phyloP scores from a whole-genome alignment of 2,888 invertebrate genomes.

The Galeruca laticollis region DNA sequence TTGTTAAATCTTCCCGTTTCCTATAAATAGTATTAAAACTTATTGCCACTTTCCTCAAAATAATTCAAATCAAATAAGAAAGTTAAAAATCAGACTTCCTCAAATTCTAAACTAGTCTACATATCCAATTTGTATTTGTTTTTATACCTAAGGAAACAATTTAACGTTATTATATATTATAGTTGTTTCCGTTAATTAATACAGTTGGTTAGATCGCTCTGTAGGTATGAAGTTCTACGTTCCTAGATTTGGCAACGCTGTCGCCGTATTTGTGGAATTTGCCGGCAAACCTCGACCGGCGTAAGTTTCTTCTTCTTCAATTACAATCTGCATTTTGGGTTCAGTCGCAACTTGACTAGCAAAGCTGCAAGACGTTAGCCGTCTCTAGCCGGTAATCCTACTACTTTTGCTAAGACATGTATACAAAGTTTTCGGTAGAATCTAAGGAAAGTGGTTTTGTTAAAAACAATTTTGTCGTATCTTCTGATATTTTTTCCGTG shows the following conservation, averaged over 20 bases:
- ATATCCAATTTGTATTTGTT: too few species aligned
- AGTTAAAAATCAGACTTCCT: too few species aligned
- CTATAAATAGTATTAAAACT: too few species aligned
- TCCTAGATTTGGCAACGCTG: constrained; percentile 32
- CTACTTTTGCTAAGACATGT: constrained; percentile 61
- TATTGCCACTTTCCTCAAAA: too few species aligned
- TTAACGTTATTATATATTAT: too few species aligned
- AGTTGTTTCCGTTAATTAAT: not conserved
- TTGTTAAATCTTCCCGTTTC: too few species aligned
- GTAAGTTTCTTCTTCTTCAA: constrained; percentile 42
- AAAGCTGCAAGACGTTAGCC: constrained; percentile 59
- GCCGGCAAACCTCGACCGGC: constrained; percentile 42
- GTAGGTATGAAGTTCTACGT: not conserved
- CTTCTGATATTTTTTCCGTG: constrained; percentile 62
- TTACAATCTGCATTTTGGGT: constrained; percentile 30
- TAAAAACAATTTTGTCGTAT: constrained; percentile 61
- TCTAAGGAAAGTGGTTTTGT: constrained; percentile 65
- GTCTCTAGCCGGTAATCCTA: constrained; percentile 48
- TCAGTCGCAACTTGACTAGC: constrained; percentile 61
- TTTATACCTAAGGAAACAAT: too few species aligned
- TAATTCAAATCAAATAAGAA: too few species aligned
- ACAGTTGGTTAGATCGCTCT: constrained; percentile 1
- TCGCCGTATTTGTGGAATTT: constrained; percentile 17
- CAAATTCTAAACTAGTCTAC: too few species aligned
- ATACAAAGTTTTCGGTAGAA: constrained; percentile 65